Percentiles rank a stretch among this genome's conserved stretches.
Conservation (phyloP, 2,888 invertebrate genomes). For the Cremastobaeus sp. region DNA sequence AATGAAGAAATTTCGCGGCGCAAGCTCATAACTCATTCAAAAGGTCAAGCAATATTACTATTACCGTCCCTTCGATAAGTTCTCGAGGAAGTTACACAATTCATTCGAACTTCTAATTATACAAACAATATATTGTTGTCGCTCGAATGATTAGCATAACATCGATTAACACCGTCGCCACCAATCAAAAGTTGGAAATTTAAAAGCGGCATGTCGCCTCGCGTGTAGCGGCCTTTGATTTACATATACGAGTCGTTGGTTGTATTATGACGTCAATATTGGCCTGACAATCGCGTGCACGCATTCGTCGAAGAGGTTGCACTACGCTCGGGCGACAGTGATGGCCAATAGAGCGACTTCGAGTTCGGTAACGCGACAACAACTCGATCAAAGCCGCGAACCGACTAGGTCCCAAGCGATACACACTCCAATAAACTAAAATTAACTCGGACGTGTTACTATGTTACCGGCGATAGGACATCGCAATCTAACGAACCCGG, state of each 20-base stretch:
- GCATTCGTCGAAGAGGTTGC: conserved; percentile 75
- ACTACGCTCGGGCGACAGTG: conserved; percentile 67
- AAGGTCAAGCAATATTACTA: conserved; percentile 29
- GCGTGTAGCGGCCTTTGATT: conserved; percentile 75
- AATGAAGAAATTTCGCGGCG: conserved; percentile 7
- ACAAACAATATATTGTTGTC: conserved; percentile 14
- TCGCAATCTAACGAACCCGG: conserved; percentile 53
- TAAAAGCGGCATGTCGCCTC: conserved; percentile 72
- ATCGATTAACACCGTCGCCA: conserved; percentile 47
- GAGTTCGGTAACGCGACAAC: conserved; percentile 63
- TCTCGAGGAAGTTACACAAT: background rate
- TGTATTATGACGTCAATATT: conserved; percentile 77
- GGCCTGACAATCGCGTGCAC: conserved; percentile 75
- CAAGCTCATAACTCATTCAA: conserved; percentile 24
- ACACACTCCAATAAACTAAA: conserved; percentile 58
- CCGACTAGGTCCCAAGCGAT: conserved; percentile 45
- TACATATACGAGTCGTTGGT: conserved; percentile 70
- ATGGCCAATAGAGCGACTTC: conserved; percentile 71
- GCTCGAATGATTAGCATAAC: conserved; percentile 46
- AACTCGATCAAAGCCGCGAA: conserved; percentile 68
- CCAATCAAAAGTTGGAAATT: conserved; percentile 73
- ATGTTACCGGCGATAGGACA: conserved; percentile 51
- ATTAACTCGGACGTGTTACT: conserved; percentile 57
- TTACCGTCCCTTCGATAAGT: conserved; percentile 13
- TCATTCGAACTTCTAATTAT: conserved; percentile 16